These are phyloP conservation scores for Cephus pulcher DNA, from an alignment of 2,888 invertebrate species.

Conservation along the genomic window DNA sequence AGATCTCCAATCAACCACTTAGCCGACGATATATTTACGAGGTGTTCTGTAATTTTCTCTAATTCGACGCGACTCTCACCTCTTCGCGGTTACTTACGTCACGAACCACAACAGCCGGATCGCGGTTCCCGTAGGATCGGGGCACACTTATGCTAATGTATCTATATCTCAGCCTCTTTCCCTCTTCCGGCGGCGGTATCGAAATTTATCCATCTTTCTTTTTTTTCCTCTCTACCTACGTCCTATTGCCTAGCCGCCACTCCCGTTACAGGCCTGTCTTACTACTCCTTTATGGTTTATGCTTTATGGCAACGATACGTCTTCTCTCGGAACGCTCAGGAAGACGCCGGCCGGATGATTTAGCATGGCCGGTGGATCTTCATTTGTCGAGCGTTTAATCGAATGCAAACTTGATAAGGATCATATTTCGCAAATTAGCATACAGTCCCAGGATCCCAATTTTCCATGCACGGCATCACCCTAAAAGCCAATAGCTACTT, in stretches of 20 bases:
- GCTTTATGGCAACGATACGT: slow-evolving; percentile 4
- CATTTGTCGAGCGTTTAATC: slow-evolving; percentile 25
- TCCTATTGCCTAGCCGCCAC: slow-evolving; percentile 21
- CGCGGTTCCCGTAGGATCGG: slow-evolving; percentile 19
- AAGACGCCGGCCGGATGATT: slow-evolving; percentile 5
- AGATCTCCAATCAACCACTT: slow-evolving; percentile 66
- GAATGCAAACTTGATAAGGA: slow-evolving; percentile 13
- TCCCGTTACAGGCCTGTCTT: slow-evolving; percentile 11
- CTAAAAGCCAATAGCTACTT: neutral
- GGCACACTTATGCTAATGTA: slow-evolving; percentile 48
- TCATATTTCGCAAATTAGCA: neutral
- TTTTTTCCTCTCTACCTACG: slow-evolving; percentile 31
- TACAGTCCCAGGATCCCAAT: neutral
- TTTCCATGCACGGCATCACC: neutral
- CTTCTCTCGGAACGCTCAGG: slow-evolving; percentile 2
- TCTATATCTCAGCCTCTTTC: slow-evolving; percentile 16
- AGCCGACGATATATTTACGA: slow-evolving; percentile 66
- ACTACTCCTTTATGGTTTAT: slow-evolving; percentile 1
- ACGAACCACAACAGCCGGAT: neutral
- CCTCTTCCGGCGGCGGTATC: slow-evolving; percentile 8
- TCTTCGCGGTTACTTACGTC: slow-evolving; percentile 3
- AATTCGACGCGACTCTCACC: slow-evolving; percentile 55
- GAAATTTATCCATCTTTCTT: slow-evolving; percentile 27
- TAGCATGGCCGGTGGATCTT: slow-evolving; percentile 18
- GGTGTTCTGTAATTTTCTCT: slow-evolving; percentile 66